Percentiles rank a stretch among this genome's conserved stretches.
These are phyloP conservation scores for Eulemur macaco DNA, from an alignment of 2,113 vertebrate genomes.

Conservation along the genomic window DNA sequence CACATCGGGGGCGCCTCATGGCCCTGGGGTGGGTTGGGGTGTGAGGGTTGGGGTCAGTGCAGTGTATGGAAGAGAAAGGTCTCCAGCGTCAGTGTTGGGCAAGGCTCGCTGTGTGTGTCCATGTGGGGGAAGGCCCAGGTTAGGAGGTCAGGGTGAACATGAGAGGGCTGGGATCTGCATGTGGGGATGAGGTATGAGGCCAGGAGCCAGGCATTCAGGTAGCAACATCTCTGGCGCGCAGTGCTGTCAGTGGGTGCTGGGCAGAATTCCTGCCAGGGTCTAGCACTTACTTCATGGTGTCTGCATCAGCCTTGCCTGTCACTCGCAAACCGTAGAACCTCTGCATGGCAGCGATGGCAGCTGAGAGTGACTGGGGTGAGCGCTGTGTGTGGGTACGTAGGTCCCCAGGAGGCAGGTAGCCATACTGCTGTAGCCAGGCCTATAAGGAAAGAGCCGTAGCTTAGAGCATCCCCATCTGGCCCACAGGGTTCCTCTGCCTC, in stretches of 20 bases:
- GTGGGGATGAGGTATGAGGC: not conserved
- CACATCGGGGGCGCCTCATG: conserved; percentile 92
- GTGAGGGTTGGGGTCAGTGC: not conserved
- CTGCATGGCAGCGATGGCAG: conserved; percentile 92
- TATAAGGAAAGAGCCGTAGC: conserved; percentile 68
- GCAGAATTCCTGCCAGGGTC: not conserved
- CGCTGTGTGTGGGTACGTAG: conserved; percentile 91
- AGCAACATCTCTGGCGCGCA: not conserved
- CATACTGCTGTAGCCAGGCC: conserved; percentile 95
- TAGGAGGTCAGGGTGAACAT: not conserved
- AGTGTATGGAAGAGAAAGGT: not conserved
- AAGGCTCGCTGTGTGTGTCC: not conserved
- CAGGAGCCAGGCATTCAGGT: not conserved
- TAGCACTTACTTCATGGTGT: conserved; percentile 88
- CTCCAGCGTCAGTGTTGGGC: not conserved
- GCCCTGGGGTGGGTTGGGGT: conserved; percentile 82
- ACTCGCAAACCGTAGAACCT: conserved; percentile 91
- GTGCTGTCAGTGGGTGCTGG: not conserved
- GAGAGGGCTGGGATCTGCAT: not conserved
- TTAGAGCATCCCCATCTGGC: conserved; percentile 19
- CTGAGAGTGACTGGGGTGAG: conserved; percentile 88
- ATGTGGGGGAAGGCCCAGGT: not conserved
- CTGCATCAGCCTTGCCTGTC: conserved; percentile 87
- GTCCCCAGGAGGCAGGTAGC: conserved; percentile 94
- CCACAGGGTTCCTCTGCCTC: not conserved